Conservation (phyloP, 2,888 invertebrate species). For the Eumacrocentrus americanus region DNA sequence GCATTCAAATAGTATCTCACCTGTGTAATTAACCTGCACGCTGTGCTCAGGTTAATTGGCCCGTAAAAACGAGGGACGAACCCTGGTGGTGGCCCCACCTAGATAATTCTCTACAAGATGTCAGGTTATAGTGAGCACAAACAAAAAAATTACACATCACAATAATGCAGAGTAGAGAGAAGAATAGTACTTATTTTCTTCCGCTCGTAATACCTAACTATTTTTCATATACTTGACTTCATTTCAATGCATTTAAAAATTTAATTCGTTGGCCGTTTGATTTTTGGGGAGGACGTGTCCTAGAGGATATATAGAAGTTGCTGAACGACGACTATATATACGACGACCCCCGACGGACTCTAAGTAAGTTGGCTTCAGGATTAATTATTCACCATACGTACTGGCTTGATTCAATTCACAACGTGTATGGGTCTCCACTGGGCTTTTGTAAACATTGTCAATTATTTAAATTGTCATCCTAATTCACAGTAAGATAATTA, state of each 20-base stretch:
- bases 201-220: neutral
- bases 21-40: slow-evolving; percentile 31
- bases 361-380: slow-evolving; percentile 27
- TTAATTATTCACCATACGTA: slow-evolving; percentile 61
- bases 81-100: slow-evolving; percentile 12
- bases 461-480: slow-evolving; percentile 29
- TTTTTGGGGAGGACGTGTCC: no score
- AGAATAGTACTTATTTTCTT: neutral
- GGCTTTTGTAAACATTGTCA: slow-evolving; percentile 29
- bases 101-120: neutral
- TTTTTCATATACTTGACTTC: neutral
- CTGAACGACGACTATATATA: no score
- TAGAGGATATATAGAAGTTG: neutral
- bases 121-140: neutral
- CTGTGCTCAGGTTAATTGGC: slow-evolving; percentile 13
- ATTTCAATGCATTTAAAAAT: no score
- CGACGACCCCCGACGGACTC: no score
- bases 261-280: neutral
- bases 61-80: slow-evolving; percentile 18
- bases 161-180: neutral
- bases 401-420: slow-evolving; percentile 52
- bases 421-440: slow-evolving; percentile 22
- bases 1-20: slow-evolving; percentile 32
- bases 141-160: neutral
- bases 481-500: slow-evolving; percentile 17